Evolutionary conservation across 2,888 invertebrate species (phyloP), one percentile per base, ranked within the genome.

Genomic region (Leistus spinibarbis): DNA sequence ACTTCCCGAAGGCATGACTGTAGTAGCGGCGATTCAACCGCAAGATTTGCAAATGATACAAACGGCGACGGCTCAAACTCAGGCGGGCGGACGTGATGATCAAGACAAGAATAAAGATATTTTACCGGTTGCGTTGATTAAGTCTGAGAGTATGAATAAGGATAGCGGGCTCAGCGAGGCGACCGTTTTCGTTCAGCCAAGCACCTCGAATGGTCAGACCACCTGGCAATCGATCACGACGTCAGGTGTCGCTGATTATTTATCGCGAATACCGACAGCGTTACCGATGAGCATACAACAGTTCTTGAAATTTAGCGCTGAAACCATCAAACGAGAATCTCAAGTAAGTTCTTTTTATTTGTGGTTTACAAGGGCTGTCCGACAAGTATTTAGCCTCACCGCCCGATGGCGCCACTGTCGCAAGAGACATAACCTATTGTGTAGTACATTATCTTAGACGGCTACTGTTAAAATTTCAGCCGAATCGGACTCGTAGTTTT

Each of bases 1-100:
- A 20, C 85, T 88, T 2, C 87, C 88, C 0, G 89, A 89, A 86
- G 91, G 92, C 22, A 86, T 93, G 79, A 92, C 92, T 68, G 89
- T 93, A 23, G 87, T 93, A 20, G 89, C 92, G 0, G 89, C 91
- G 9, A 83, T 93, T 72, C 88, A 88, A 81, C 92, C 93, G 0
- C 92, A 91, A 79, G 92, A 93, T 79, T 88, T 93, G 82, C 92
- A 92, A 80, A 82, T 92, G 20, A 85, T 90, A 76, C 85, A 85
- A 78, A 79, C 82, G 23, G 76, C 63, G 24, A 76, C 74, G 76
- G 77, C 76, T 54, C 73, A 73, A 65, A 67, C 54, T 9, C 83
- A 83, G n/a, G 79, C 80, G 4, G 79, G 81, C 19, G 67, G 78
- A 20, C 40, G 76, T 1, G 76, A 77, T 9, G 78, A 77, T 7